Evolutionary conservation across 2,797 vertebrate genomes (phyloP), one percentile per base, ranked within the genome.

Genomic region (Trichosurus vulpecula): DNA sequence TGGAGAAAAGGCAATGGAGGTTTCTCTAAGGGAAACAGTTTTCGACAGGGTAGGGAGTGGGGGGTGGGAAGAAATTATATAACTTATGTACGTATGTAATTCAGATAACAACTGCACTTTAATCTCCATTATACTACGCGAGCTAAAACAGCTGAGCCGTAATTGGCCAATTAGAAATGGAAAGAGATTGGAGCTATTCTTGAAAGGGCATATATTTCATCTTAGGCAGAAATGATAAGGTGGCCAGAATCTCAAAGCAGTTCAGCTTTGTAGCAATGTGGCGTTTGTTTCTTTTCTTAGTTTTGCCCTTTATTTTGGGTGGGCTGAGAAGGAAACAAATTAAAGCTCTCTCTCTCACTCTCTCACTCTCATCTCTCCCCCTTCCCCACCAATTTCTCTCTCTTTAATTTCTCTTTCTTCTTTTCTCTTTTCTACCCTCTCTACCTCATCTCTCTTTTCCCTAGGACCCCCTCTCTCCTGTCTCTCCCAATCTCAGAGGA

Each of bases 81-180:
- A 94, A 98, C 97, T 97, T 96, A 96, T 91, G 96, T 92, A 97
- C 94, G 87, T 95, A 1, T 81, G 52, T 96, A 93, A 97, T 97
- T 96, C 97, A 61, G 96, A 97, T 57, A 95, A 94, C 92, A 94
- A 2, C 91, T 22, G 95, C 4, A 1, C 95, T 96, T 95, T 92
- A 91, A 93, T 96, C 56, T 91, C 55, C 55, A 10, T n/a, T 52
- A 87, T 52, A 54, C 13, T 1, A n/a, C 54, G 58, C 47, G 3
- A 94, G 35, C 89, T 90, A 92, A 52, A 96, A 91, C 92, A 51
- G 35, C 74, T 13, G 54, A 96, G 61, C 95, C 16, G 52, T 94
- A 95, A 81, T 56, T 93, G 94, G 92, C 87, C 97, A 51, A 53
- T 94, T 95, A 95, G 95, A 94, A 92, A 90, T n/a, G 56, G 25